A percentile compares a stretch with the other conserved stretches of the same genome.
phyloP scores from a whole-genome alignment of 2,888 invertebrate genomes.

The Cheilosia pagana region DNA sequence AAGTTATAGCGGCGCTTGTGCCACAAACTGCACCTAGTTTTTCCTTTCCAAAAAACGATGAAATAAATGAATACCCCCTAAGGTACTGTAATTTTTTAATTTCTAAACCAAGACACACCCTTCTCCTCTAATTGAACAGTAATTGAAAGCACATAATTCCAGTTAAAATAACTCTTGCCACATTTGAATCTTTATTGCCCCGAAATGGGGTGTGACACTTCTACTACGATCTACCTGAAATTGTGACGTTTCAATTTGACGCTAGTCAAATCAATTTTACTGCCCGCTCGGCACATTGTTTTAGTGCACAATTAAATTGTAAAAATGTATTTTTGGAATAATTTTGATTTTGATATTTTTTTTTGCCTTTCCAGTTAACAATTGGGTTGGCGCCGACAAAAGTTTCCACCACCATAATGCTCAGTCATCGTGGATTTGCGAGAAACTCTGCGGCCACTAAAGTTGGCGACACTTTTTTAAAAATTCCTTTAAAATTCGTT shows the following conservation, averaged over 20 bases:
- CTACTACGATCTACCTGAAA: too few relatives aligned
- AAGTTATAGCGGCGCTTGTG: slow-evolving; percentile 37
- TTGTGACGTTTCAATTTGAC: slow-evolving; percentile 27
- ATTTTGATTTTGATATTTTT: not conserved
- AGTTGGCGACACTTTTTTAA: not conserved
- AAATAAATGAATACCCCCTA: slow-evolving; percentile 12
- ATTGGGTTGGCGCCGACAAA: not conserved
- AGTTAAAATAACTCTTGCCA: slow-evolving; percentile 32
- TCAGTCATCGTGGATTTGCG: not conserved
- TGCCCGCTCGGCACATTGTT: not conserved
- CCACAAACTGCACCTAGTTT: slow-evolving; percentile 23
- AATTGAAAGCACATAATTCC: slow-evolving; percentile 1
- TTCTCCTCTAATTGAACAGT: too few relatives aligned
- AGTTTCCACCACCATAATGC: too few relatives aligned
- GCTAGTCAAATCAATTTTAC: slow-evolving; percentile 19
- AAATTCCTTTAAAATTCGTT: not conserved
- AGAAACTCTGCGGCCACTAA: not conserved
- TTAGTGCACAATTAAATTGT: slow-evolving; percentile 4
- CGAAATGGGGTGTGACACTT: slow-evolving; percentile 23
- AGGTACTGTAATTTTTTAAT: slow-evolving; percentile 4
- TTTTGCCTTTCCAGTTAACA: not conserved
- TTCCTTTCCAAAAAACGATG: not conserved
- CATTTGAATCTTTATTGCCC: slow-evolving; percentile 45
- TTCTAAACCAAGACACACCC: not conserved
- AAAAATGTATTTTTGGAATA: not conserved